Evolutionary conservation across 2,888 invertebrate species (phyloP), one percentile per base, ranked within the genome.

Genomic region (Orthosia incerta): DNA sequence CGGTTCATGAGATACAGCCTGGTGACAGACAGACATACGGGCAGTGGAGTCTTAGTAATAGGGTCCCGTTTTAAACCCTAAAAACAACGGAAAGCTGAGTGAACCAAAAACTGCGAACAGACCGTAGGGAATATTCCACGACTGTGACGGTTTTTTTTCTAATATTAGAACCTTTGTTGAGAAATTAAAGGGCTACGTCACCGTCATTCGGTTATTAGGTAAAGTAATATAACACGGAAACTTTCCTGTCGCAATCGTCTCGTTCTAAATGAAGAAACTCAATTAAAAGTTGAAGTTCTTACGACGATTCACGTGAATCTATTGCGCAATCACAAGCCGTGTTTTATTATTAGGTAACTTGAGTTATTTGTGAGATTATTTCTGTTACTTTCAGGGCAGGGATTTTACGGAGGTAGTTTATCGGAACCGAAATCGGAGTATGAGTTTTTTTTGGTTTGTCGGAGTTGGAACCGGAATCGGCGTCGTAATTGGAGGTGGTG

Each of bases 211-310:
- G 23, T 26, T 45, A 69, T 69, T 79, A 56, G 51, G 69, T 79
- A 89, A 82, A 53, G n/a, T 71, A 62, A 61, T 70, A 69, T 78
- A 82, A 79, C 55, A 31, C 53, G 31, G 39, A 46, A 67, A 74
- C 78, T 81, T 85, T 74, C 13, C 71, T 90, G 83, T 81, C 77
- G 84, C 86, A 89, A 89, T 80, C 85, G 83, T 74, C 84, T 80
- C 61, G 74, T 82, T 67, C 79, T 83, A 89, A 91, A 90, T 88
- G 84, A 88, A 87, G 88, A 90, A 92, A 91, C 85, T 86, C 88
- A 90, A 91, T 90, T 90, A 91, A 88, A 91, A 90, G 87, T 91
- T 89, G 72, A 86, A 90, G 89, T 90, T 87, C 76, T 86, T 90
- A 87, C 75, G 74, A 67, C 71, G 74, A 75, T 89, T 92, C 88